Conservation (phyloP, 2,113 vertebrate species). For the Percopsis transmontana region DNA sequence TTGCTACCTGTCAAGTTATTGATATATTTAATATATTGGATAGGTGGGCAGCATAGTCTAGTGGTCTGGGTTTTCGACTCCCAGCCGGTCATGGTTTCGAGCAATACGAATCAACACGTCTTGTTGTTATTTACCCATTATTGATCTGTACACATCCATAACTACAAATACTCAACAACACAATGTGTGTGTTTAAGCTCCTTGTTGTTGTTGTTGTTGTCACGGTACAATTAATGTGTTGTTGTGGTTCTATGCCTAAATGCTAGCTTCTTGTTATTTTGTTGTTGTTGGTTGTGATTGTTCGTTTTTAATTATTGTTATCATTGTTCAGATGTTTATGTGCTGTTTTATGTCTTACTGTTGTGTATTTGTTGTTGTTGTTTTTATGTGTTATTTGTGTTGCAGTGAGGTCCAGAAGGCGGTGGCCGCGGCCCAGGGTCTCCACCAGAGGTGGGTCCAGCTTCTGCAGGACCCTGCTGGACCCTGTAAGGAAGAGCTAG, state of each 20-base stretch:
- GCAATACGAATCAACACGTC: no score
- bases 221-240: background rate
- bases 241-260: no score
- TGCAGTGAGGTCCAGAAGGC: slow-evolving; percentile 96
- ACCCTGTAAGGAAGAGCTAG: slow-evolving; percentile 91
- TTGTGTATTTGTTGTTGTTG: slow-evolving; percentile 1
- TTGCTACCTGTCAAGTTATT: no score
- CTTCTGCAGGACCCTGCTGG: slow-evolving; percentile 85
- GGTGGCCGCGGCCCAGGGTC: slow-evolving; percentile 91
- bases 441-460: slow-evolving; percentile 94
- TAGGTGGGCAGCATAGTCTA: no score
- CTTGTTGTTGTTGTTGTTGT: background rate
- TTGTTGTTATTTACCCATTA: background rate
- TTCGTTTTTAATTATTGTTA: background rate
- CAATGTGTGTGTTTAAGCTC: background rate
- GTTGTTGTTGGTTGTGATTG: background rate
- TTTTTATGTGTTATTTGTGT: background rate
- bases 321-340: background rate
- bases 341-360: slow-evolving; percentile 4
- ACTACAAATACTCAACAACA: background rate
- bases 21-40: no score
- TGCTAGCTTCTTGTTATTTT: no score
- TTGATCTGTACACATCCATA: no score
- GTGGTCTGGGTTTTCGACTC: no score
- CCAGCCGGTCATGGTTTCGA: no score